These are phyloP conservation scores for Sebastes goodei DNA, from an alignment of 2,797 vertebrate genomes.

Conservation along the genomic window DNA sequence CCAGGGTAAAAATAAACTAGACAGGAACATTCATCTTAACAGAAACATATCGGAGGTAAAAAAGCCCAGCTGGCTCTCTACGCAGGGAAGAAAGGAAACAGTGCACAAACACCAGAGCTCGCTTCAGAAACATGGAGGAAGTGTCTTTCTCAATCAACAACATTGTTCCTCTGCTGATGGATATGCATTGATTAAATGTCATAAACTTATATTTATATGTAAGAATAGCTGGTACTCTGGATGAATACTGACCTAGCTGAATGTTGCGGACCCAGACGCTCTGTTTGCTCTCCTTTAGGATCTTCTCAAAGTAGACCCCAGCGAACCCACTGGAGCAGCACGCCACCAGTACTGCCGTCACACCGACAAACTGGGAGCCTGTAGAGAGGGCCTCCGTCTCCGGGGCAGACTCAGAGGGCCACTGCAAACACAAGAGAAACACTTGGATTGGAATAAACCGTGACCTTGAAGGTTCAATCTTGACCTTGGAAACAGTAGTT, in stretches of 20 bases:
- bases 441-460: not conserved
- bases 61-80: constrained; percentile 53
- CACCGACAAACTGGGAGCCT: constrained; percentile 91
- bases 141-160: constrained; percentile 4
- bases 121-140: not conserved
- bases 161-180: not conserved
- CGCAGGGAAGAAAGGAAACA: not conserved
- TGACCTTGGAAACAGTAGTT: not conserved
- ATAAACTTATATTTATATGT: not conserved
- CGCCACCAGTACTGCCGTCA: constrained; percentile 91
- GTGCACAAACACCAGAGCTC: not conserved
- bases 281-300: constrained; percentile 97
- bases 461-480: not conserved
- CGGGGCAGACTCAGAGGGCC: constrained; percentile 88
- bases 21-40: constrained; percentile 72
- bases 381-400: constrained; percentile 84
- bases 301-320: constrained; percentile 99
- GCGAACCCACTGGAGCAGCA: constrained; percentile 98
- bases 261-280: constrained; percentile 99
- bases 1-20: constrained; percentile 76
- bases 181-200: not conserved
- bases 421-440: constrained; percentile 76
- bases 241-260: constrained; percentile 89
- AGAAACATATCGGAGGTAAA: constrained; percentile 45
- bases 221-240: not conserved